Evolutionary conservation across 2,113 vertebrate genomes (phyloP).

Genomic region (Cheilinus undulatus): DNA sequence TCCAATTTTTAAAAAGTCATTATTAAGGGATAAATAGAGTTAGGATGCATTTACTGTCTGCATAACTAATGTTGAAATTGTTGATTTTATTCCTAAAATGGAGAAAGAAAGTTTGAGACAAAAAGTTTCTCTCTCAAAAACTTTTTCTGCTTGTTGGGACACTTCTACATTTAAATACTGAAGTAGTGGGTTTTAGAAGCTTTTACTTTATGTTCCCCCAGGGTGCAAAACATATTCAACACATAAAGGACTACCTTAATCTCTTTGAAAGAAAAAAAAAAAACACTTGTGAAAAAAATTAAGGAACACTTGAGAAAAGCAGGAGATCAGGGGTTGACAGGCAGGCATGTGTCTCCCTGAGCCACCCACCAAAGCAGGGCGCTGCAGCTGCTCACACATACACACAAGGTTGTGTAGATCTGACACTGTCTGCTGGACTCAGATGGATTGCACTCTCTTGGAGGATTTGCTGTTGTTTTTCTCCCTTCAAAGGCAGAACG

Average conservation of each 20-base stretch:
- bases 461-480: constrained; percentile 66
- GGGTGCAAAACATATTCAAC: background rate
- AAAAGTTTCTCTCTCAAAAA: background rate
- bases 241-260: constrained; percentile 23
- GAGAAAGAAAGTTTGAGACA: background rate
- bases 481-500: constrained; percentile 37
- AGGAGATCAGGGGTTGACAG: constrained; percentile 23
- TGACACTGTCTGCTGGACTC: constrained; percentile 62
- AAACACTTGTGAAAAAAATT: background rate
- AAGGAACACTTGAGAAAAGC: background rate
- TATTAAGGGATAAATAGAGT: no score
- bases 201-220: constrained; percentile 9
- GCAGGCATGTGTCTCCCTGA: constrained; percentile 26
- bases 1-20: no score
- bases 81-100: no score
- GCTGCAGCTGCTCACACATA: constrained; percentile 47
- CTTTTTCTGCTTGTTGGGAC: constrained; percentile 18
- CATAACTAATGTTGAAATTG: no score
- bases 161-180: constrained; percentile 25
- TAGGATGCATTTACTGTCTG: no score
- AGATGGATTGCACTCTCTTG: constrained; percentile 69
- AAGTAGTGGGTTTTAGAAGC: constrained; percentile 20
- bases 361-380: constrained; percentile 52
- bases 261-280: background rate
- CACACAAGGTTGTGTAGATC: constrained; percentile 53